Percentiles rank a stretch among this genome's conserved stretches.
phyloP scores from a whole-genome alignment of 2,113 vertebrate genomes.

The Uria lomvia region DNA sequence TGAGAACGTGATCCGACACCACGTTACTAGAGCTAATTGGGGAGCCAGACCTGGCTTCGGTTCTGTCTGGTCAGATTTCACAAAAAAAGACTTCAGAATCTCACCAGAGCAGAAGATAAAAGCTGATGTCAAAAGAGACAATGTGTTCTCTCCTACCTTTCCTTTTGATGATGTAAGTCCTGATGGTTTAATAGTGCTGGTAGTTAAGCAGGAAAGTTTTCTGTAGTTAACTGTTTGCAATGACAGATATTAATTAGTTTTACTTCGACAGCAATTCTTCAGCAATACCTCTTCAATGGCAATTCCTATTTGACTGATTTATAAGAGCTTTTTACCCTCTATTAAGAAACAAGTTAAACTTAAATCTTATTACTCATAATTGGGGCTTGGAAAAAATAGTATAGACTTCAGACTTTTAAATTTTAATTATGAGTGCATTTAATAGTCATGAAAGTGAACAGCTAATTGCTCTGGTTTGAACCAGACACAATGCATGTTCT shows the following conservation, averaged over 20 bases:
- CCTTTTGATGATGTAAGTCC: slow-evolving; percentile 58
- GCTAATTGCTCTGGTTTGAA: slow-evolving; percentile 53
- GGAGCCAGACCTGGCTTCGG: slow-evolving; percentile 55
- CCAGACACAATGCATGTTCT: background rate
- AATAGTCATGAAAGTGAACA: slow-evolving; percentile 54
- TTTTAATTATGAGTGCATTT: slow-evolving; percentile 72
- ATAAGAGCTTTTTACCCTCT: slow-evolving; percentile 76
- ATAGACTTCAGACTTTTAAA: slow-evolving; percentile 71
- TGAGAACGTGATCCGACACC: slow-evolving; percentile 17
- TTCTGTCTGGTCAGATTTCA: slow-evolving; percentile 55
- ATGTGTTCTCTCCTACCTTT: slow-evolving; percentile 68
- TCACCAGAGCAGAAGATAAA: slow-evolving; percentile 38
- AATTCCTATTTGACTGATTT: slow-evolving; percentile 75
- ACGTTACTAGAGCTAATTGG: slow-evolving; percentile 65
- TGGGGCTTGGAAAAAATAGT: slow-evolving; percentile 62
- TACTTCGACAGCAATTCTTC: slow-evolving; percentile 63
- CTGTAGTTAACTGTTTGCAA: slow-evolving; percentile 60
- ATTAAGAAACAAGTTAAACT: slow-evolving; percentile 77
- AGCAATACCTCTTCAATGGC: slow-evolving; percentile 60
- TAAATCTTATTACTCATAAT: slow-evolving; percentile 76
- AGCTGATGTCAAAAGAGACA: slow-evolving; percentile 61
- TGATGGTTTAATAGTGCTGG: slow-evolving; percentile 63
- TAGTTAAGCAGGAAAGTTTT: slow-evolving; percentile 67
- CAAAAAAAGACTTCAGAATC: slow-evolving; percentile 57
- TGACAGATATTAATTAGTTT: slow-evolving; percentile 77